Evolutionary conservation across 2,888 invertebrate species (phyloP), one percentile per base, ranked within the genome.

Genomic region (Diarsia brunnea): DNA sequence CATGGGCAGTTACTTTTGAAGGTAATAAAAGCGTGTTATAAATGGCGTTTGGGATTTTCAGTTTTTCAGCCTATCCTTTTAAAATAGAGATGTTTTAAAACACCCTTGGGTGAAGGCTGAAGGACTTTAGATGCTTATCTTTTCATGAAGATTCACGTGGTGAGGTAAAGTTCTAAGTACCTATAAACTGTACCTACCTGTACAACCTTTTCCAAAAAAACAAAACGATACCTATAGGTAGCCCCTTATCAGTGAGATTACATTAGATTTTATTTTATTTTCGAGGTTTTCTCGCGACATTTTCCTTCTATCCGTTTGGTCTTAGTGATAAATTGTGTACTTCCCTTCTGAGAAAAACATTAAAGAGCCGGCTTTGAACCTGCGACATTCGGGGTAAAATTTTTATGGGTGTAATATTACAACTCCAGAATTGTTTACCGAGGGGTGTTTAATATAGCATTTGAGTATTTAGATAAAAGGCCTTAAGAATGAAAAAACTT

Each of bases 211-310:
- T 38, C 12, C n/a, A 47, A 69, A 72, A 51, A 69, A 72, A 58
- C 27, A 66, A 66, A 70, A 69, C 47, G 38, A 43, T 60, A 78
- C 60, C 55, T 69, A 51, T 67, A 60, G 58, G 19, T 49, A 53
- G 11, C 43, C 19, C 61, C 65, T 84, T 82, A 82, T 84, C 84
- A 79, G 65, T 19, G 51, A 79, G 61, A 82, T 79, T 71, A 74
- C 73, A 61, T 81, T 84, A 58, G 58, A 80, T 84, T 84, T 82
- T 82, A 80, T 84, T 84, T 82, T 82, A 84, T 75, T 55, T 49
- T 60, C 53, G 24, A 21, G 58, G 74, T 69, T 79, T 79, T 66
- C 70, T 75, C 51, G 71, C 66, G 58, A 53, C 64, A 1, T 84
- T 84, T 82, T 82, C 84, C 80, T 79, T 66, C 19, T 73, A 53